Percentiles rank a stretch among this genome's conserved stretches.
These are phyloP conservation scores for Patiria miniata DNA, from an alignment of 35 echinoderm and acorn worm species.

Conservation along the genomic window DNA sequence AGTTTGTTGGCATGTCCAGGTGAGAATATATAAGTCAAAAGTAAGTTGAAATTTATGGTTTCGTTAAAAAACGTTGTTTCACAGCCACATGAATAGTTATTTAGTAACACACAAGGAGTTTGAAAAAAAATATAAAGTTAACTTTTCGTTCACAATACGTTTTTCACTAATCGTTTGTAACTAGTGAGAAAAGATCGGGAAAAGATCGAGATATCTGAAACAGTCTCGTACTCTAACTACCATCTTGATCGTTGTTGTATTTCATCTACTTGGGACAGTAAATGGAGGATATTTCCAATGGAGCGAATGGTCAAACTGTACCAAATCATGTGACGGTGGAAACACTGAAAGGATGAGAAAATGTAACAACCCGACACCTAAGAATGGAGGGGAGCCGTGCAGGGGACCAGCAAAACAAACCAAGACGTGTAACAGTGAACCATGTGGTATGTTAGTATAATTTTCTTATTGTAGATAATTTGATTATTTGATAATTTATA, in stretches of 20 bases:
- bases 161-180: too few relatives aligned
- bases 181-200: too few relatives aligned
- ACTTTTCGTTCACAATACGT: too few relatives aligned
- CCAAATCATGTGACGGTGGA: constrained; percentile 44
- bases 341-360: constrained; percentile 5
- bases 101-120: too few relatives aligned
- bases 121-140: too few relatives aligned
- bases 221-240: too few relatives aligned
- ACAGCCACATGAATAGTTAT: too few relatives aligned
- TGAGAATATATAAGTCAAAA: neutral
- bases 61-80: too few relatives aligned
- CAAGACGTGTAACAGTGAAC: constrained; percentile 42
- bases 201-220: too few relatives aligned
- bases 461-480: too few relatives aligned
- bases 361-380: constrained; percentile 51
- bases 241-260: neutral
- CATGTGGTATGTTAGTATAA: constrained; percentile 47
- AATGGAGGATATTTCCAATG: constrained; percentile 48
- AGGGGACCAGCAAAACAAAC: constrained; percentile 33
- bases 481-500: too few relatives aligned
- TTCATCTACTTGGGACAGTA: constrained; percentile 4
- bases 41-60: too few relatives aligned
- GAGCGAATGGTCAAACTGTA: constrained; percentile 31
- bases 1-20: constrained; percentile 1
- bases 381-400: constrained; percentile 35